Base-by-base conservation (phyloP, 92 coral and sea anemone species). In the Pocillopora grandis region DNA sequence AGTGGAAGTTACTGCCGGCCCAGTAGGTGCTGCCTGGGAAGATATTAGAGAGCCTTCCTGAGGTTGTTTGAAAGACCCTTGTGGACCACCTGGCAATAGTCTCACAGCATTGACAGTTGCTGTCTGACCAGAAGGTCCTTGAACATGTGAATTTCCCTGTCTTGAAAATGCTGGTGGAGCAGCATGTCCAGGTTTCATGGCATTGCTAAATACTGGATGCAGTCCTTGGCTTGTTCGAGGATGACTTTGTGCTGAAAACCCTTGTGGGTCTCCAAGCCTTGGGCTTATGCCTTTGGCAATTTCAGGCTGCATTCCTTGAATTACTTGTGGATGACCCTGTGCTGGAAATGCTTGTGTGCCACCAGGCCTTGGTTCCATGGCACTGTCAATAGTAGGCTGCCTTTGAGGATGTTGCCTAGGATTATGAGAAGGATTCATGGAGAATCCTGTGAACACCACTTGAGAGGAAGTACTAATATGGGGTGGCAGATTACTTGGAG, bases 11-110 rank as follows among this genome's bases (percentile, higher is more conserved):
- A 55, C 63, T 7, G n/a, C n/a, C 10, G 63, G 42, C 14, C 27
- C 67, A 70, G 36, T 5, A n/a, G 85, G 77, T 36, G 37, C 42
- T 81, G 58, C 55, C 66, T 72, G 64, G 21, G 78, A 71, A 1
- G 7, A 8, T 33, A 9, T 58, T 18, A 7, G 21, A 14, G 58
- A 49, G 6, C 21, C 37, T 23, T 10, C 18, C 33, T 79, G 83
- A 67, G 62, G 12, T 64, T 2, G 52, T 23, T 18, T 16, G 49
- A 60, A 31, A 14, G 13, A 4, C 66, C 66, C 77, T 70, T 19
- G 85, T 12, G 60, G 73, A 58, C 20, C 33, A 36, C 48, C 23
- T 11, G 55, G 21, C 48, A 31, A 35, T 19, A 77, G 70, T 4
- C 36, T n/a, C 11, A n/a, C 16, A 7, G 36, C 1, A 37, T 21